These are phyloP conservation scores for Campoletis raptor DNA, from an alignment of 2,888 invertebrate species.

Conservation along the genomic window DNA sequence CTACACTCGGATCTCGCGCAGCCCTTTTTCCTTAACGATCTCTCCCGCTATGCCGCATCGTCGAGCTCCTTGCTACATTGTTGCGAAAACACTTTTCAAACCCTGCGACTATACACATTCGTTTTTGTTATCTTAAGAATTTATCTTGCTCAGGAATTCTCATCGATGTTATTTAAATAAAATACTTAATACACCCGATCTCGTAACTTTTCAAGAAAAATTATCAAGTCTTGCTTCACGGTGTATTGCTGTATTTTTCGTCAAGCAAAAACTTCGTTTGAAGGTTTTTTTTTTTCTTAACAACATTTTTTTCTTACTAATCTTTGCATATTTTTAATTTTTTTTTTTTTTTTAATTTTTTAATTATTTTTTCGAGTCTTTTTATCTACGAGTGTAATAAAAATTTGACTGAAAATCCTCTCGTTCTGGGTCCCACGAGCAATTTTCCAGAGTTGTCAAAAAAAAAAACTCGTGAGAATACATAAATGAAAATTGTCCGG, in stretches of 20 bases:
- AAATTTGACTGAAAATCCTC: constrained; percentile 32
- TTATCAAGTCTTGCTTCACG: background rate
- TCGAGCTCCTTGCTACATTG: constrained; percentile 52
- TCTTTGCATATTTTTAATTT: background rate
- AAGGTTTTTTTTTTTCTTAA: background rate
- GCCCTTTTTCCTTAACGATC: constrained; percentile 70
- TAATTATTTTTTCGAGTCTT: constrained; percentile 45
- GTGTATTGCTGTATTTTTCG: background rate
- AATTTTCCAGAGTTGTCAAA: constrained; percentile 35
- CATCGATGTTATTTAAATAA: constrained; percentile 51
- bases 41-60: constrained; percentile 10
- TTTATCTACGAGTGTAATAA: constrained; percentile 59
- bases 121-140: constrained; percentile 22
- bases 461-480: constrained; percentile 25
- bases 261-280: no score
- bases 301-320: background rate
- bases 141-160: constrained; percentile 50
- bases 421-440: constrained; percentile 63
- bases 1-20: constrained; percentile 43
- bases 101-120: background rate
- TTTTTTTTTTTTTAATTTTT: constrained; percentile 2
- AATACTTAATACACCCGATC: background rate
- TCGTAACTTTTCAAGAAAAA: background rate
- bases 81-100: constrained; percentile 40
- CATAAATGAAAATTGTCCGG: constrained; percentile 53